Evolutionary conservation across 2,888 invertebrate genomes (phyloP), one percentile per base, ranked within the genome.

Genomic region (Dryadula phaetusa): DNA sequence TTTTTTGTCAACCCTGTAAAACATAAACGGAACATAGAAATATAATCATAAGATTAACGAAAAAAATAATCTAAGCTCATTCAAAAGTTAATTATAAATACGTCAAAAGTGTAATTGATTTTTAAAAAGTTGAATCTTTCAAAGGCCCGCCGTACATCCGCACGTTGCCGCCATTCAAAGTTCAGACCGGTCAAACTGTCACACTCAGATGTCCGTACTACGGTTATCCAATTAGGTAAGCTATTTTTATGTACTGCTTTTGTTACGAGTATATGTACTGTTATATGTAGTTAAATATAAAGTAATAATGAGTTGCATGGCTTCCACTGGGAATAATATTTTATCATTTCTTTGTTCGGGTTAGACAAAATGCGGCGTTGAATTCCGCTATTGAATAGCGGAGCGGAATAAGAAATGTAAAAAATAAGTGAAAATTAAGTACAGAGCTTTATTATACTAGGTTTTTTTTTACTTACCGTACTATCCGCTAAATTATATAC

Each of bases 151-250:
- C 96, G 16, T 96, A 95, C 82, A 96, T 96, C 69, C 93, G 96
- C 72, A 94, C 95, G 46, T 93, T 95, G 75, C 95, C 95, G 22
- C 95, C 96, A n/a, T 93, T 96, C 71, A 96, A 97, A 82, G 96
- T 96, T 8, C 96, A 97, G 72, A 96, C 96, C 71, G 96, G 96
- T 25, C 94, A 95, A 76, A 95, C 95, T 80, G 94, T 96, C 71
- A 94, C 94, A 52, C 93, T 98, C 66, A 94, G 95, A 74, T 98
- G 98, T 86, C 97, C 97, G 44, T 97, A 97, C 81, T 96, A 97
- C 34, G 98, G 98, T 62, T 97, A 96, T 85, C 97, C 98, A 40
- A 94, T 97, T 71, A 94, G 94, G 84, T 93, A 92, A 71, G 60
- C n/a, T 42, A 32, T 61, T 8, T 37, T n/a, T 37, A 22, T 18